phyloP scores from a whole-genome alignment of 2,797 vertebrate species.

The Hyperoplus immaculatus region DNA sequence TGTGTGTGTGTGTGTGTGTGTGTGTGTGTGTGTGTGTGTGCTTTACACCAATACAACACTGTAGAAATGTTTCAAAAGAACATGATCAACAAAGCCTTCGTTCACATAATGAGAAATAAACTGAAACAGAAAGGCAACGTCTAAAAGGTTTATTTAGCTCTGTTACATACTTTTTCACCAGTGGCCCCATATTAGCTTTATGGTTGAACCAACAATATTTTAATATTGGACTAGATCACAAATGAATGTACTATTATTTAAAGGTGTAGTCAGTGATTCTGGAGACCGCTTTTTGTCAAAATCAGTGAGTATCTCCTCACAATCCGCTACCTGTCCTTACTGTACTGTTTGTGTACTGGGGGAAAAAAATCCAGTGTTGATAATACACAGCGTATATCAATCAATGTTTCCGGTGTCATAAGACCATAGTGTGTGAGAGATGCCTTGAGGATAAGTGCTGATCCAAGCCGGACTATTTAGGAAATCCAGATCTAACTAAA shows the following conservation, averaged over 20 bases:
- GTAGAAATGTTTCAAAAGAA: no score
- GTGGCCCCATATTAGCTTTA: background rate
- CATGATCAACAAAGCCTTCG: no score
- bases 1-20: no score
- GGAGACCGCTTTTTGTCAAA: no score
- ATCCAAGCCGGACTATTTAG: constrained; percentile 62
- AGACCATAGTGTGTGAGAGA: constrained; percentile 5
- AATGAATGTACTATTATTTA: no score
- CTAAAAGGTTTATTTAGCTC: background rate
- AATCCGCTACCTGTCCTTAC: no score
- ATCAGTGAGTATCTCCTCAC: no score
- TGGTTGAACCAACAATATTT: background rate
- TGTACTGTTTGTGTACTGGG: no score
- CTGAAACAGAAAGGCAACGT: background rate
- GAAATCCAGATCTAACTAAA: background rate
- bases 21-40: no score
- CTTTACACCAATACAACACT: no score
- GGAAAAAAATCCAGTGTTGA: no score
- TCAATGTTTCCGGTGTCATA: background rate
- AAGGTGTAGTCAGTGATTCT: no score
- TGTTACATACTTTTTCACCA: background rate
- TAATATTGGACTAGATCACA: background rate
- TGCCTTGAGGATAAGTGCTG: constrained; percentile 31
- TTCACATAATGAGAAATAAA: background rate
- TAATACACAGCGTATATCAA: background rate